These are phyloP conservation scores for Corynorhinus townsendii DNA, from an alignment of 2,113 vertebrate species.

Conservation along the genomic window DNA sequence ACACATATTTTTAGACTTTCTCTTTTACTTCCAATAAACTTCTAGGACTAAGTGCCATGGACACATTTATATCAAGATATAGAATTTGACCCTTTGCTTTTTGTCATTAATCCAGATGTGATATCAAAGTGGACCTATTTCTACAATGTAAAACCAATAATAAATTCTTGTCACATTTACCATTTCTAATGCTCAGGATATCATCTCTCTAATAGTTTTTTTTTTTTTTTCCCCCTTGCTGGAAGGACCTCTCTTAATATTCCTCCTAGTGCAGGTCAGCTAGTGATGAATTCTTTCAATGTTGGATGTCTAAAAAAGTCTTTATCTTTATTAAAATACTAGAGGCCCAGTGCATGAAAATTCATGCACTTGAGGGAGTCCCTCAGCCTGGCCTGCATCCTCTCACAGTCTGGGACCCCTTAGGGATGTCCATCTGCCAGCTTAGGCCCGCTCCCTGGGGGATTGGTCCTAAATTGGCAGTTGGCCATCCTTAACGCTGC, in stretches of 20 bases:
- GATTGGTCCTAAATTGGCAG: too few relatives aligned
- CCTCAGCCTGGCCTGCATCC: too few relatives aligned
- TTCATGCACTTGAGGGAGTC: too few relatives aligned
- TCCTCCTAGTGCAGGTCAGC: background rate
- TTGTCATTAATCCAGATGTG: background rate
- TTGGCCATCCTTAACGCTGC: too few relatives aligned
- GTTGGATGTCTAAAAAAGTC: background rate
- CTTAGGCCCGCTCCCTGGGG: too few relatives aligned
- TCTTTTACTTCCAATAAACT: background rate
- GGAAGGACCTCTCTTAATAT: background rate
- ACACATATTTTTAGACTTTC: background rate
- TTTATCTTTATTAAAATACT: background rate
- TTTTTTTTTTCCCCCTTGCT: background rate
- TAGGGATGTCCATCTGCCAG: too few relatives aligned
- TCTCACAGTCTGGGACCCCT: too few relatives aligned
- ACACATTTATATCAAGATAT: background rate
- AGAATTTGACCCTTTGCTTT: background rate
- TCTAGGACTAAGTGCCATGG: background rate
- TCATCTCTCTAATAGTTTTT: background rate
- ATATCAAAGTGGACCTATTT: background rate
- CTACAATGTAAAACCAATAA: background rate
- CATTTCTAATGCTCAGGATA: background rate
- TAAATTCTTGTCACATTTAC: background rate
- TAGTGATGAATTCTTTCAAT: background rate
- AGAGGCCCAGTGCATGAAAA: too few relatives aligned